Conservation (phyloP, 1,140 invertebrate genomes). For the Achatina immaculata region DNA sequence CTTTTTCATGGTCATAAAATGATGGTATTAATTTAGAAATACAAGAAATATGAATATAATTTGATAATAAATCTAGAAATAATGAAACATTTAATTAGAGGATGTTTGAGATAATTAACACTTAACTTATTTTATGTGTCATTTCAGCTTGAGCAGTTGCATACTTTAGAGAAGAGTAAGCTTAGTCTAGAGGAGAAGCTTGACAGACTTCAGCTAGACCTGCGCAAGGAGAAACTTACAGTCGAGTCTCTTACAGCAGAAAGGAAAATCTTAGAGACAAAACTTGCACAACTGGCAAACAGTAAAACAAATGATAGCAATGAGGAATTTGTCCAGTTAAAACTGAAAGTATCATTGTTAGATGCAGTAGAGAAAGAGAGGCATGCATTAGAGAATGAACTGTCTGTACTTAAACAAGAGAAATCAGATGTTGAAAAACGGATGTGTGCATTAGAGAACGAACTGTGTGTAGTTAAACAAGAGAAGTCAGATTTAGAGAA, state of each 20-base stretch:
- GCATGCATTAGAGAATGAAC: slow-evolving; percentile 15
- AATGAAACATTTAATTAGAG: too few species aligned
- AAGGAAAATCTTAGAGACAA: slow-evolving; percentile 41
- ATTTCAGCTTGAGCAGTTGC: slow-evolving; percentile 30
- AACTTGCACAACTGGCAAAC: slow-evolving; percentile 35
- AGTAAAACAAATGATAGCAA: slow-evolving; percentile 73
- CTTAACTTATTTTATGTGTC: background rate
- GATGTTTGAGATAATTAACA: too few species aligned
- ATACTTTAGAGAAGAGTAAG: slow-evolving; percentile 39
- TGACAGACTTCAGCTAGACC: slow-evolving; percentile 37
- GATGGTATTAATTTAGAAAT: too few species aligned
- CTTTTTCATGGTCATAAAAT: too few species aligned
- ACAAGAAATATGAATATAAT: too few species aligned
- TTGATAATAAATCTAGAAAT: too few species aligned
- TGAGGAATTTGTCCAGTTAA: slow-evolving; percentile 45
- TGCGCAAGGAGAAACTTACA: slow-evolving; percentile 23
- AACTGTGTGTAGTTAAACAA: background rate
- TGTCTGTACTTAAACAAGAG: background rate
- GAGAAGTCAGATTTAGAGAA: slow-evolving; percentile 7
- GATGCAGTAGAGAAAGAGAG: slow-evolving; percentile 45
- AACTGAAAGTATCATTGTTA: slow-evolving; percentile 35
- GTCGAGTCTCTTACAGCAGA: slow-evolving; percentile 18
- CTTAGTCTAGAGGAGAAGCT: slow-evolving; percentile 36
- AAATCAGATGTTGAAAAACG: slow-evolving; percentile 40
- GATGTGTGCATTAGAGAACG: slow-evolving; percentile 26